phyloP scores from a whole-genome alignment of 2,797 vertebrate species.

The Platalea minor region DNA sequence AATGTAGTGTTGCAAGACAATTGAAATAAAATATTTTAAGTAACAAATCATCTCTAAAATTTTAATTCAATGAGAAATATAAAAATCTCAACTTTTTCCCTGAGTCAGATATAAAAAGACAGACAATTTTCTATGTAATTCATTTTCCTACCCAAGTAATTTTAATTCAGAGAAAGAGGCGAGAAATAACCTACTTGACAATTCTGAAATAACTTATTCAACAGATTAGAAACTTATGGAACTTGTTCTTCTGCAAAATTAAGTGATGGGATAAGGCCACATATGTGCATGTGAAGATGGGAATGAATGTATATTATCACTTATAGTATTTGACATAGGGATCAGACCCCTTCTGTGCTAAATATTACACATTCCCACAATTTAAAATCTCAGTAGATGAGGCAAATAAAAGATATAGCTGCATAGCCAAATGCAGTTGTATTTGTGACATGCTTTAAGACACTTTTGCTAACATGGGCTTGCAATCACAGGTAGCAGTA shows the following conservation, averaged over 20 bases:
- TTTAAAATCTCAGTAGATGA: not conserved
- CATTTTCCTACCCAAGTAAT: constrained; percentile 14
- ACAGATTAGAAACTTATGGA: constrained; percentile 17
- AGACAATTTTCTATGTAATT: constrained; percentile 3
- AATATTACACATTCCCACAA: not conserved
- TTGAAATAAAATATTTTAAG: constrained; percentile 1
- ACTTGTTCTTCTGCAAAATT: not conserved
- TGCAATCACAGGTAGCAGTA: not conserved
- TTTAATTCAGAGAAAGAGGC: constrained; percentile 26
- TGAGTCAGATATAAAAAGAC: not conserved
- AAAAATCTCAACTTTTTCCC: not conserved
- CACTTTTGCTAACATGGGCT: not conserved
- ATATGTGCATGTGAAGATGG: not conserved
- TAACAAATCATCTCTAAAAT: not conserved
- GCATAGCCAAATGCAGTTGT: not conserved
- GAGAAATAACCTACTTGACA: constrained; percentile 52
- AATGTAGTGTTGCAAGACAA: not conserved
- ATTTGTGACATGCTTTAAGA: not conserved
- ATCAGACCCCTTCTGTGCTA: not conserved
- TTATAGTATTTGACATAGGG: rapidly evolving
- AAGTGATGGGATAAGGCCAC: not conserved
- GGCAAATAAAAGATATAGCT: not conserved
- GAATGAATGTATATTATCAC: not conserved
- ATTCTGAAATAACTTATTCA: constrained; percentile 45
- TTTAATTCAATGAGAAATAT: not conserved